These are phyloP conservation scores for Sarcophaga carnaria DNA, from an alignment of 2,888 invertebrate genomes.

Conservation along the genomic window DNA sequence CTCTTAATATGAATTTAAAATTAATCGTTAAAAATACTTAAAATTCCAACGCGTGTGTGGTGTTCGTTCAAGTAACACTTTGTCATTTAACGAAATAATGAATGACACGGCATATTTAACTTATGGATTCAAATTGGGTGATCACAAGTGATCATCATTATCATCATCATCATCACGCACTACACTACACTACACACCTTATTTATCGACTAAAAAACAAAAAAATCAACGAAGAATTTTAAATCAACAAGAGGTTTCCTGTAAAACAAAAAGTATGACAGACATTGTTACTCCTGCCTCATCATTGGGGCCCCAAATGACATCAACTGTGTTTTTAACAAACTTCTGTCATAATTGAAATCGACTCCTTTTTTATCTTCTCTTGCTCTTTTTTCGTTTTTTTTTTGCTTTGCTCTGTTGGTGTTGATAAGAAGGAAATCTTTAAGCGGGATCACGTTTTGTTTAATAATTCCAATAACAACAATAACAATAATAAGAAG, in stretches of 20 bases:
- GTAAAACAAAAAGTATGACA: not conserved
- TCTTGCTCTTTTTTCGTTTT: not conserved
- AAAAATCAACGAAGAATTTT: not conserved
- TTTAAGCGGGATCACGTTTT: conserved; percentile 67
- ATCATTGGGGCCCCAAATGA: conserved; percentile 23
- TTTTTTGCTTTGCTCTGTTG: not conserved
- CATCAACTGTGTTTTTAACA: conserved; percentile 19
- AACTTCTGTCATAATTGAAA: conserved; percentile 52
- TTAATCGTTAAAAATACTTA: conserved; percentile 35
- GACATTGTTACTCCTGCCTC: conserved; percentile 15
- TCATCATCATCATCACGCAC: conserved; percentile 13
- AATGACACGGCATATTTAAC: conserved; percentile 52
- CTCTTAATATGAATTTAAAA: not conserved
- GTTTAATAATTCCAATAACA: conserved; percentile 40
- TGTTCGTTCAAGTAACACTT: conserved; percentile 57
- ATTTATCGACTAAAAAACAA: not conserved
- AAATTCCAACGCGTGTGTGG: conserved; percentile 68
- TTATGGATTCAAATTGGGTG: conserved; percentile 48
- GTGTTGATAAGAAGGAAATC: conserved; percentile 39
- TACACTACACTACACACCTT: conserved; percentile 35
- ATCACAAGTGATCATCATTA: conserved; percentile 19
- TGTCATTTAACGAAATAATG: conserved; percentile 50
- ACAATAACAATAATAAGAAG: not conserved
- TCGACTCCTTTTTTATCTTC: conserved; percentile 38
- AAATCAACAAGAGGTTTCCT: conserved; percentile 31